phyloP scores from a whole-genome alignment of 2,888 invertebrate genomes.

The Itoplectis maculator region DNA sequence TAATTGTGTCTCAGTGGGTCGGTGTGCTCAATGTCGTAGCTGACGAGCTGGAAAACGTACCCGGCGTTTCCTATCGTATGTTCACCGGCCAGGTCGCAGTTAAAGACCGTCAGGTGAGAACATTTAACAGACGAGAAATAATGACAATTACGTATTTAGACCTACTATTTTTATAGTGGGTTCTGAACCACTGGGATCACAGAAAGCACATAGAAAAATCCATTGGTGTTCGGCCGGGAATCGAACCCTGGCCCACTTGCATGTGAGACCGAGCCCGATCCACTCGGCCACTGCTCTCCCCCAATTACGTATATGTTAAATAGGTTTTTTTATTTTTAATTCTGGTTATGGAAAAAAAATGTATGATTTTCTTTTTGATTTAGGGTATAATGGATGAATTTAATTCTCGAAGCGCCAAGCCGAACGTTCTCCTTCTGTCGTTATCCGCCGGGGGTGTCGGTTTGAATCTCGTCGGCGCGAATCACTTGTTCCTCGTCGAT shows the following conservation, averaged over 20 bases:
- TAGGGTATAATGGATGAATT: conserved; percentile 79
- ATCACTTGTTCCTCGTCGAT: conserved; percentile 95
- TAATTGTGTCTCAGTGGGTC: conserved; percentile 98
- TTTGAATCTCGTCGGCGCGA: conserved; percentile 96
- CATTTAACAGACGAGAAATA: not conserved
- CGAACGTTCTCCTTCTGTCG: conserved; percentile 92
- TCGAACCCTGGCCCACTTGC: no score
- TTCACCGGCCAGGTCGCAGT: conserved; percentile 92
- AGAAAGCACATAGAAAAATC: no score
- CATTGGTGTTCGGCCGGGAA: no score
- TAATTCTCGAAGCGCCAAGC: conserved; percentile 71
- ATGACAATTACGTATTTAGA: no score
- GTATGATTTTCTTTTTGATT: conserved; percentile 9
- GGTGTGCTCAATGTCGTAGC: conserved; percentile 91
- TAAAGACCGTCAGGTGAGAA: conserved; percentile 86
- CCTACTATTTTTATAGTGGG: no score
- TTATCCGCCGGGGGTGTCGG: conserved; percentile 98
- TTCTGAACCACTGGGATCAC: no score
- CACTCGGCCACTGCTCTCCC: no score
- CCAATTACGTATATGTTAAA: no score
- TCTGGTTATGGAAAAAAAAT: no score
- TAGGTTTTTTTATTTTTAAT: no score
- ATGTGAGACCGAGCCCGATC: no score
- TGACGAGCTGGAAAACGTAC: conserved; percentile 87
- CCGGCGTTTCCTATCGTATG: conserved; percentile 85